Evolutionary conservation across 2,888 invertebrate species (phyloP).

Genomic region (Tetranychus truncatus): DNA sequence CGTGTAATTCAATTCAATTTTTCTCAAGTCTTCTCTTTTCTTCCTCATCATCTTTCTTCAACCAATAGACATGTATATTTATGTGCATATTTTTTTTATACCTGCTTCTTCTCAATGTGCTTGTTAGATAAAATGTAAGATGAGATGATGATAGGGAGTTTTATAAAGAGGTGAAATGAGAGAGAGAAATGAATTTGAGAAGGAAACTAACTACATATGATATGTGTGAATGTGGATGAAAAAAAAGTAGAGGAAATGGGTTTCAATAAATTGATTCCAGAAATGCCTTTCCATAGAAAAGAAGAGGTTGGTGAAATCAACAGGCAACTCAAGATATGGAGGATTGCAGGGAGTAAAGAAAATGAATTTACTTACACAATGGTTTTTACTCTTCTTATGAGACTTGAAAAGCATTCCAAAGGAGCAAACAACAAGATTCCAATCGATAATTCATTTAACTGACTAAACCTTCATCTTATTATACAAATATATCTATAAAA

Average conservation of each 20-base stretch:
- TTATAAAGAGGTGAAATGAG: not conserved
- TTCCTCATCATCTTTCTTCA: too few species aligned
- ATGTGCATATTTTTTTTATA: too few species aligned
- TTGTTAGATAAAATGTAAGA: not conserved
- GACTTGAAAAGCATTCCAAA: not conserved
- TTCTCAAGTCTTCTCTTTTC: not conserved
- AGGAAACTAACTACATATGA: not conserved
- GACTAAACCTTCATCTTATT: not conserved
- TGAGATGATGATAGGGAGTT: not conserved
- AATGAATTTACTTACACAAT: not conserved
- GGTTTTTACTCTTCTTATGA: not conserved
- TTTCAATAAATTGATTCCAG: slow-evolving; percentile 1
- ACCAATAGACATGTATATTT: too few species aligned
- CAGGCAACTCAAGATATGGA: not conserved
- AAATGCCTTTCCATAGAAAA: not conserved
- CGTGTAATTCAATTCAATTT: not conserved
- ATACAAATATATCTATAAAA: not conserved
- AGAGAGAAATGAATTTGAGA: not conserved
- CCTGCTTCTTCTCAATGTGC: not conserved
- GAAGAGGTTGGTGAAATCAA: not conserved
- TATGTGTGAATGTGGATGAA: not conserved
- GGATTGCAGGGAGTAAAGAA: slow-evolving; percentile 1
- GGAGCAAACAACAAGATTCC: not conserved
- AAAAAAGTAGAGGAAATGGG: not conserved
- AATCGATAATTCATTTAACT: not conserved